A percentile compares a stretch with the other conserved stretches of the same genome.
Conservation (phyloP, 2,888 invertebrate genomes). For the Esperia sulphurella region DNA sequence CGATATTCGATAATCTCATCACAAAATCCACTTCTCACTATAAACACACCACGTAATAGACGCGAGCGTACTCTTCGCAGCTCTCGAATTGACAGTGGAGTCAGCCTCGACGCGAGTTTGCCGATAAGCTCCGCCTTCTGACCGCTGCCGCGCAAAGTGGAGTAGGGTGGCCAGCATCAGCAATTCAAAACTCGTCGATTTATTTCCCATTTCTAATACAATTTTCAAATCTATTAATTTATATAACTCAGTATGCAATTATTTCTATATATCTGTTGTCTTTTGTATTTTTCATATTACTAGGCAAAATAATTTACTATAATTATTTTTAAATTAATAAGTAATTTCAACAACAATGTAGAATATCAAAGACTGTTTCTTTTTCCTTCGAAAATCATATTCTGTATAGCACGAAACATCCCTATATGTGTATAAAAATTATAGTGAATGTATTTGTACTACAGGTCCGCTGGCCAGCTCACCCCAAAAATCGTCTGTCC, state of each 20-base stretch:
- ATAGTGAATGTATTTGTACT: constrained; percentile 30
- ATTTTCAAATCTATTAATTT: no score
- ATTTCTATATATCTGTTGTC: no score
- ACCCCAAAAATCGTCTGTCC: constrained; percentile 42
- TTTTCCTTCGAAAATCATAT: no score
- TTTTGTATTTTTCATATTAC: no score
- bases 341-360: no score
- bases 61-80: constrained; percentile 75
- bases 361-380: no score
- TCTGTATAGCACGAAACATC: no score
- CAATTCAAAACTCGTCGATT: background rate
- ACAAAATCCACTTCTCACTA: constrained; percentile 72
- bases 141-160: constrained; percentile 79
- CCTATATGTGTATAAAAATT: background rate
- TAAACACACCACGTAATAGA: constrained; percentile 76
- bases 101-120: constrained; percentile 78
- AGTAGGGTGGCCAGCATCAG: constrained; percentile 54
- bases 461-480: constrained; percentile 68
- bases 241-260: no score
- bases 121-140: constrained; percentile 79
- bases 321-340: no score
- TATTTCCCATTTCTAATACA: background rate
- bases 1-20: constrained; percentile 73
- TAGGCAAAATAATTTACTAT: no score
- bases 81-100: constrained; percentile 78